Base-by-base conservation (phyloP, 64 coral and sea anemone species). In the Montipora capricornis region DNA sequence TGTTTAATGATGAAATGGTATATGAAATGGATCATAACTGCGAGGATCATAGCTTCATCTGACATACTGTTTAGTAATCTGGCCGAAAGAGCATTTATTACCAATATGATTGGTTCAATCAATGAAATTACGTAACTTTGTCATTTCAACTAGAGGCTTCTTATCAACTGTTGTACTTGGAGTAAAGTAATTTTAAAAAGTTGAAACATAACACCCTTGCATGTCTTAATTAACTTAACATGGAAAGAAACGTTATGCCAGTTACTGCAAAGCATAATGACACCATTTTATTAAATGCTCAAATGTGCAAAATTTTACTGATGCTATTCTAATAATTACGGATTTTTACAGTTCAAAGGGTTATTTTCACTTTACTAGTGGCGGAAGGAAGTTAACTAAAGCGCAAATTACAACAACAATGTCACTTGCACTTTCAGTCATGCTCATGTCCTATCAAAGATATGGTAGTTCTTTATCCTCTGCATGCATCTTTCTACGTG, bases 331-430 rank as follows among this genome's bases (percentile, higher is more conserved):
- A 73, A 22, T 26, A 57, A 57, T 7, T 57, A 10, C 4, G 19
- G n/a, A 26, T 55, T 53, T 9, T 55, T 80, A 55, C 47, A 52
- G 47, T 80, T 80, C 49, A 53, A 44, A 80, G 49, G 17, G 75
- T 80, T 49, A 80, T 52, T 24, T 80, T 80, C 48, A 80, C 77
- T 91, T 91, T 70, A 77, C 58, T 26, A 89, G 78, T 24, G 74
- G 87, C 14, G 87, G 87, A 67, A 89, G 87, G 53, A 26, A 26
- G 26, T 26, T 26, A 26, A 26, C 26, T 26, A 26, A 94, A 91
- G 76, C 80, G 87, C 74, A 74, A 79, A 81, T 82, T 62, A 91
- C 66, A 75, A 91, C 67, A 70, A 91, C 73, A 69, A 91, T 91
- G 60, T 91, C 78, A 74, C 77, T 81, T 64, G 89, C 89, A 91